Percentiles rank a stretch among this genome's conserved stretches.
These are phyloP conservation scores for Cataglyphis albicans DNA, from an alignment of 2,888 invertebrate species.

Conservation along the genomic window DNA sequence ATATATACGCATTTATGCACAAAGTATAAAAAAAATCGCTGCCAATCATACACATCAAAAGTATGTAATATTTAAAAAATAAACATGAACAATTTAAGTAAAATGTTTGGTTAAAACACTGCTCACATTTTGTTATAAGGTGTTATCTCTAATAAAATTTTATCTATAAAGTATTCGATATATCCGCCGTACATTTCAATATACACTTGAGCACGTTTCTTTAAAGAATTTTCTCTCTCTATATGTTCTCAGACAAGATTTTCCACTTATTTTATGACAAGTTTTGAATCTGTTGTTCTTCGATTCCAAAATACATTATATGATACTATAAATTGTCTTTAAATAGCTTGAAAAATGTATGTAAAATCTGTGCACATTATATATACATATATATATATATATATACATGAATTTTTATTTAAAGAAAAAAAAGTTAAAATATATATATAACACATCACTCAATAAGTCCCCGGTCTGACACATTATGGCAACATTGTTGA, in stretches of 20 bases:
- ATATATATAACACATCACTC: too few relatives aligned
- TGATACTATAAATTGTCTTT: conserved; percentile 2
- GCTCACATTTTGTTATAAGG: conserved; percentile 9
- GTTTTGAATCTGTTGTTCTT: conserved; percentile 7
- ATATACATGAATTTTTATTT: neutral
- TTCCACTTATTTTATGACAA: conserved; percentile 24
- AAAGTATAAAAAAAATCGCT: neutral
- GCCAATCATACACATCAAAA: neutral
- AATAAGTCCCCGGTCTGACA: too few relatives aligned
- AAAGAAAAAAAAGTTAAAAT: neutral
- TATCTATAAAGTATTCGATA: neutral
- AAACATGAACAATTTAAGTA: neutral
- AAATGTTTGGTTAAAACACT: neutral
- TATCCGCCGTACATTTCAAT: conserved; percentile 27
- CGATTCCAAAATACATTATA: neutral
- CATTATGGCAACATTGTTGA: too few relatives aligned
- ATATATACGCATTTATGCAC: neutral
- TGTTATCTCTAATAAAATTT: conserved; percentile 29
- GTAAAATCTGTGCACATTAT: neutral
- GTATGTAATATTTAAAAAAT: neutral
- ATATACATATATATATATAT: neutral
- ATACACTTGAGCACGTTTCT: conserved; percentile 47
- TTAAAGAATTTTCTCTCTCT: neutral
- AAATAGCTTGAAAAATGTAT: neutral
- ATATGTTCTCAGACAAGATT: conserved; percentile 11